Percentiles rank a stretch among this genome's conserved stretches.
phyloP scores from a whole-genome alignment of 2,888 invertebrate species.

The Acanthococcus lagerstroemiae region DNA sequence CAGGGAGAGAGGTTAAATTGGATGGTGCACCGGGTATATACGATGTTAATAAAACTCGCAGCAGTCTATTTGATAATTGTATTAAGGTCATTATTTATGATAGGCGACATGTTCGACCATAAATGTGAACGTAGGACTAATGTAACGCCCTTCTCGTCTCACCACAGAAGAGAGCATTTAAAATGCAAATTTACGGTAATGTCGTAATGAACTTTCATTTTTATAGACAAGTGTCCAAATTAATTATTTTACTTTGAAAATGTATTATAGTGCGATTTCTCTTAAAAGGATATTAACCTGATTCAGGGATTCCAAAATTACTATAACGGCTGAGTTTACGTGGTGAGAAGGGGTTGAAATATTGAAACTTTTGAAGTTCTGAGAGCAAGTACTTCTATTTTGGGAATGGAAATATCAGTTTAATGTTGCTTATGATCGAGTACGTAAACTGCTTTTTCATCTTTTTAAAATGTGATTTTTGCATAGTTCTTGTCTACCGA shows the following conservation, averaged over 20 bases:
- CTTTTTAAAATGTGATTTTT: too few relatives aligned
- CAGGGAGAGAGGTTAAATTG: too few relatives aligned
- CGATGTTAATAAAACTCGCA: constrained; percentile 17
- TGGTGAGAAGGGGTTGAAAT: too few relatives aligned
- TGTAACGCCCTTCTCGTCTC: constrained; percentile 13
- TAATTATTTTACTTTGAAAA: background rate
- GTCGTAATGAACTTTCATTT: constrained; percentile 27
- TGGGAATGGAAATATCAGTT: too few relatives aligned
- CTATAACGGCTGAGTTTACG: too few relatives aligned
- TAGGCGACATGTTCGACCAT: constrained; percentile 18
- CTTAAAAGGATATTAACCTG: background rate
- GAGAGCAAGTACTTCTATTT: too few relatives aligned
- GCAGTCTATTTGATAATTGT: constrained; percentile 17
- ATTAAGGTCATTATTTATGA: constrained; percentile 21
- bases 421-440: too few relatives aligned
- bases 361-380: too few relatives aligned
- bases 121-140: constrained; percentile 22
- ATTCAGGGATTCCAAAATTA: too few relatives aligned
- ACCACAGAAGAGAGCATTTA: constrained; percentile 18
- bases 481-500: too few relatives aligned
- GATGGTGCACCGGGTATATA: background rate
- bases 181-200: constrained; percentile 15
- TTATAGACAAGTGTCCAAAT: constrained; percentile 17
- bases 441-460: too few relatives aligned
- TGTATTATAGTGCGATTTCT: background rate